Conservation (phyloP, 1,140 invertebrate species). For the Drosophila azteca region DNA sequence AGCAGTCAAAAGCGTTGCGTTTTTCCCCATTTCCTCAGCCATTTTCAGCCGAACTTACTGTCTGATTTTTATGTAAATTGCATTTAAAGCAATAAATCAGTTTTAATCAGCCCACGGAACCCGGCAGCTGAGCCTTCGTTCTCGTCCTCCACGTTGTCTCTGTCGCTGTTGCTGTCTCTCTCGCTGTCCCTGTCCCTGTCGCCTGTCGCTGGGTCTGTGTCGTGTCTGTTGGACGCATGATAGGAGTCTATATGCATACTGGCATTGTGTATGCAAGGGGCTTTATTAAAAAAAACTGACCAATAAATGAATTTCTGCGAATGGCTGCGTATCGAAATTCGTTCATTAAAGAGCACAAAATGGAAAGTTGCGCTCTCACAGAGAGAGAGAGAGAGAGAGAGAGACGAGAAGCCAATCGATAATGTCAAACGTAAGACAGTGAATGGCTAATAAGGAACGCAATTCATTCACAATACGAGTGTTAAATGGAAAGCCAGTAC, state of each 20-base stretch:
- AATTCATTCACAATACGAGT: neutral
- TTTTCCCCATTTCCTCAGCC: slow-evolving; percentile 8
- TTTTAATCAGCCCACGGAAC: slow-evolving; percentile 72
- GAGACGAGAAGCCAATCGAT: slow-evolving; percentile 14
- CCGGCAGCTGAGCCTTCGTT: slow-evolving; percentile 62
- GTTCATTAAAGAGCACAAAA: slow-evolving; percentile 62
- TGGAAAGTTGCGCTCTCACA: slow-evolving; percentile 28
- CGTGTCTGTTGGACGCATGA: slow-evolving; percentile 30
- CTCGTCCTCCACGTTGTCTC: neutral
- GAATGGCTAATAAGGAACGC: slow-evolving; percentile 10
- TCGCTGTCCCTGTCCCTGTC: slow-evolving; percentile 4
- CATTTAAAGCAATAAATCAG: slow-evolving; percentile 81
- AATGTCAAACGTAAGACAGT: slow-evolving; percentile 23
- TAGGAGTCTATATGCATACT: slow-evolving; percentile 39
- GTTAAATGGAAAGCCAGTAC: neutral
- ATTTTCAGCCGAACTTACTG: slow-evolving; percentile 37
- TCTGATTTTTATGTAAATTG: slow-evolving; percentile 79
- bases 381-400: too few relatives aligned
- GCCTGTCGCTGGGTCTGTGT: slow-evolving; percentile 15
- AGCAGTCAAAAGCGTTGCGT: slow-evolving; percentile 27
- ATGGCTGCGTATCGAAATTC: slow-evolving; percentile 57
- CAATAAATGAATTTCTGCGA: slow-evolving; percentile 54
- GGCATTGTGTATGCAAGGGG: slow-evolving; percentile 43
- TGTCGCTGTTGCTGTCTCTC: slow-evolving; percentile 8
- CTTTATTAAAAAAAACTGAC: slow-evolving; percentile 63